phyloP scores from a whole-genome alignment of 2,797 vertebrate genomes.

The Gymnocypris eckloni region DNA sequence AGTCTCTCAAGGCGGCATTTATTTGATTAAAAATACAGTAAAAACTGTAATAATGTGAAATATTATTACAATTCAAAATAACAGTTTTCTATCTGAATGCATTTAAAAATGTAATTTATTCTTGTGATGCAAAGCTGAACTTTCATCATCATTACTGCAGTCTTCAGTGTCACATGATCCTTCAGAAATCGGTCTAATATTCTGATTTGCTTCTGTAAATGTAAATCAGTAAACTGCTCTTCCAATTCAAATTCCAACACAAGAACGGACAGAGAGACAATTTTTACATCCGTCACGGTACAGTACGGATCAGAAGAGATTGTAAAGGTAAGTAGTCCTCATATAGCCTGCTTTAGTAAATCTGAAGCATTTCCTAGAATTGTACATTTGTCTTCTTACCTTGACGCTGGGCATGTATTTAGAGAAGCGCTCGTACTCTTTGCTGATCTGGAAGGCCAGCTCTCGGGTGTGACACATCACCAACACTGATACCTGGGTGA shows the following conservation, averaged over 20 bases:
- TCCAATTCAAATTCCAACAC: neutral
- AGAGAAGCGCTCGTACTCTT: slow-evolving; percentile 86
- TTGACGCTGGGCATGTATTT: slow-evolving; percentile 86
- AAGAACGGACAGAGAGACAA: neutral
- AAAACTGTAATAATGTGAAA: too few relatives aligned
- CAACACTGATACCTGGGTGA: slow-evolving; percentile 80
- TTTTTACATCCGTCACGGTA: neutral
- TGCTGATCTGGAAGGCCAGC: slow-evolving; percentile 87
- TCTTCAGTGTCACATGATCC: neutral
- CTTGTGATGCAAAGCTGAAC: neutral
- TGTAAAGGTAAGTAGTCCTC: too few relatives aligned
- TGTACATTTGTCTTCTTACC: slow-evolving; percentile 64
- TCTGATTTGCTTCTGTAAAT: neutral
- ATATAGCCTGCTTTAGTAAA: neutral
- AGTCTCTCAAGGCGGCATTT: neutral
- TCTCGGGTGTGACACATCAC: slow-evolving; percentile 87
- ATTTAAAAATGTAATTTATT: neutral
- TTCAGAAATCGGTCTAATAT: neutral
- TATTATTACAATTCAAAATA: too few relatives aligned
- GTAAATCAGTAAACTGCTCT: neutral
- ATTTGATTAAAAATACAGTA: too few relatives aligned
- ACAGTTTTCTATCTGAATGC: neutral
- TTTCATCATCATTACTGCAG: neutral
- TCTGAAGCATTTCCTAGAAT: neutral
- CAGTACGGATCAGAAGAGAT: neutral